Evolutionary conservation across 2,888 invertebrate species (phyloP).

Genomic region (Acronicta alni): DNA sequence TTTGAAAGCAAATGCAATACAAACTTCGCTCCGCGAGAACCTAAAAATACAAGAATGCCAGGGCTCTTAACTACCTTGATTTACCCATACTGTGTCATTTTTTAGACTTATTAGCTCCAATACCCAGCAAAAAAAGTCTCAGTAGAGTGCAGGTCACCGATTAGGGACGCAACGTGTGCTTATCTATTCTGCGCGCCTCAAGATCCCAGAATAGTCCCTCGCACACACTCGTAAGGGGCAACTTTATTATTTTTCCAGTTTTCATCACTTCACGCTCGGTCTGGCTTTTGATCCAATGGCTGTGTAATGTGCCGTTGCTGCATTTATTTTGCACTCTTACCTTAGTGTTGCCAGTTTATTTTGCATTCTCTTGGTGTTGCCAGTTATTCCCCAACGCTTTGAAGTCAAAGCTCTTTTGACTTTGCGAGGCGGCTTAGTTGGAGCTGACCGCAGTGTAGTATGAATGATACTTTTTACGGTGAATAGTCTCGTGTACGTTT

Average conservation of each 20-base stretch:
- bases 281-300: conserved; percentile 88
- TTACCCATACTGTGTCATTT: conserved; percentile 7
- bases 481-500: conserved; percentile 70
- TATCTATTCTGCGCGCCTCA: conserved; percentile 50
- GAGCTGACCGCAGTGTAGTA: conserved; percentile 79
- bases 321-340: conserved; percentile 88
- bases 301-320: conserved; percentile 86
- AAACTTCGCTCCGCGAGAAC: too few species aligned
- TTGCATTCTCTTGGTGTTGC: conserved; percentile 82
- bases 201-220: conserved; percentile 82
- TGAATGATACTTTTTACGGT: conserved; percentile 81
- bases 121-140: conserved; percentile 26
- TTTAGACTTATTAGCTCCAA: conserved; percentile 30
- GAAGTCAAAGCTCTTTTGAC: conserved; percentile 87
- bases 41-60: not conserved
- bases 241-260: conserved; percentile 86
- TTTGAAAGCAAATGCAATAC: too few species aligned
- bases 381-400: conserved; percentile 84
- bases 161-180: conserved; percentile 33
- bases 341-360: conserved; percentile 79
- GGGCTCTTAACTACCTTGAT: too few species aligned
- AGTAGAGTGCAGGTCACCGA: conserved; percentile 42
- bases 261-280: conserved; percentile 87
- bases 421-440: conserved; percentile 73
- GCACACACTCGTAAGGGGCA: conserved; percentile 69